Evolutionary conservation across 2,888 invertebrate species (phyloP).

Genomic region (Drosophila atroscutellata): DNA sequence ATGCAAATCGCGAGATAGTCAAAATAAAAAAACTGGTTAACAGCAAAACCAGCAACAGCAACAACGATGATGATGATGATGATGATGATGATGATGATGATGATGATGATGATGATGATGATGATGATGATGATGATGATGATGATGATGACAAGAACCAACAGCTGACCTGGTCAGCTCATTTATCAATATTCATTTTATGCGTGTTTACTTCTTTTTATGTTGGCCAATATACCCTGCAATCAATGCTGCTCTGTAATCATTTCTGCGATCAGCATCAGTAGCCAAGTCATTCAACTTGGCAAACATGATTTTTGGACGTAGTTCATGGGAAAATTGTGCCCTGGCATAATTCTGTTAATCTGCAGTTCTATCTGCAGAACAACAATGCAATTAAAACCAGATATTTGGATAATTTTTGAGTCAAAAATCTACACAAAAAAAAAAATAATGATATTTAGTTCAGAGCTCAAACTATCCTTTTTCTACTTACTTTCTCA

Average conservation of each 20-base stretch:
- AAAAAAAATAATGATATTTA: not conserved
- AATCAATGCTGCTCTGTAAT: not conserved
- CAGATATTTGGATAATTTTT: not conserved
- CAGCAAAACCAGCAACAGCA: constrained; percentile 22
- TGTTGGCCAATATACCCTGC: constrained; percentile 32
- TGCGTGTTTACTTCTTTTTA: constrained; percentile 13
- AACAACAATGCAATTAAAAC: not conserved
- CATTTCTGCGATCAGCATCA: not conserved
- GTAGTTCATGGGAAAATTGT: not conserved
- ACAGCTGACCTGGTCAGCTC: constrained; percentile 64
- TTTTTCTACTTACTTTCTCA: not conserved
- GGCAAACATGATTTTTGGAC: not conserved
- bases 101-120: constrained; percentile 5
- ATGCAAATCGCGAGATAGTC: constrained; percentile 66
- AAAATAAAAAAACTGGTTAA: constrained; percentile 55
- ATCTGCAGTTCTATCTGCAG: not conserved
- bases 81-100: too few species aligned
- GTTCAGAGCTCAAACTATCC: not conserved
- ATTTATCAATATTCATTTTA: constrained; percentile 71
- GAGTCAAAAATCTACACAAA: not conserved
- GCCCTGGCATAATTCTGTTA: not conserved
- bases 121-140: not conserved
- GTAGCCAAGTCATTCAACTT: not conserved
- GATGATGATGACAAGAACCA: constrained; percentile 14
- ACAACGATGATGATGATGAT: not conserved